Evolutionary conservation across 2,888 invertebrate genomes (phyloP), one percentile per base, ranked within the genome.

Genomic region (Tineola bisselliella): DNA sequence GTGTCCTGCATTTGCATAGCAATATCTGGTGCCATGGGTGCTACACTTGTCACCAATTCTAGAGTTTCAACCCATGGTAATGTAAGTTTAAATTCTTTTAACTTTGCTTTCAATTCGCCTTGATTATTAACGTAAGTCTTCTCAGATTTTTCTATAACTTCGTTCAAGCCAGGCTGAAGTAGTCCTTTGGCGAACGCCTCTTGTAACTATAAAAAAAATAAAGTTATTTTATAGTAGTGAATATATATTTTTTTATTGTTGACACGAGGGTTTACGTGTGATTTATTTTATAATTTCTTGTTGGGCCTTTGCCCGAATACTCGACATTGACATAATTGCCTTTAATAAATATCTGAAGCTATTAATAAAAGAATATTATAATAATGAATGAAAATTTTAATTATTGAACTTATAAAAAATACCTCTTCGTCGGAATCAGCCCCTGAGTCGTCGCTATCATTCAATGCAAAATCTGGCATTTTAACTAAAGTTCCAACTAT

Each of bases 51-150:
- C 0, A 92, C 84, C 68, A 95, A 87, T 70, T 97, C 97, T 62
- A 98, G 77, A 11, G 91, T 89, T 79, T 98, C 97, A 1, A 94
- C 72, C 98, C 98, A 98, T 66, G 93, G 91, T 61, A 96, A 76
- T 61, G 92, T 89, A 48, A 92, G 74, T 68, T 90, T 90, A 10
- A 97, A 88, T 69, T 93, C 92, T 61, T 90, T 87, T 15, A 93
- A 72, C 76, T 94, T 95, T 43, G 89, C 81, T 69, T 92, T 90
- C 63, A 97, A 76, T 61, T 90, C 92, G 60, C 71, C 93, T 62
- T 92, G 88, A 83, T 95, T 92, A 74, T 97, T 96, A 3, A 90
- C 89, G 68, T 84, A 88, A 54, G 79, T 78, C 72, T 88, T 90
- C 65, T 89, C 87, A 62, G 88, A 73, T 68, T 84, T 81, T 66